phyloP scores from a whole-genome alignment of 2,888 invertebrate genomes.

The Germaria angustata region DNA sequence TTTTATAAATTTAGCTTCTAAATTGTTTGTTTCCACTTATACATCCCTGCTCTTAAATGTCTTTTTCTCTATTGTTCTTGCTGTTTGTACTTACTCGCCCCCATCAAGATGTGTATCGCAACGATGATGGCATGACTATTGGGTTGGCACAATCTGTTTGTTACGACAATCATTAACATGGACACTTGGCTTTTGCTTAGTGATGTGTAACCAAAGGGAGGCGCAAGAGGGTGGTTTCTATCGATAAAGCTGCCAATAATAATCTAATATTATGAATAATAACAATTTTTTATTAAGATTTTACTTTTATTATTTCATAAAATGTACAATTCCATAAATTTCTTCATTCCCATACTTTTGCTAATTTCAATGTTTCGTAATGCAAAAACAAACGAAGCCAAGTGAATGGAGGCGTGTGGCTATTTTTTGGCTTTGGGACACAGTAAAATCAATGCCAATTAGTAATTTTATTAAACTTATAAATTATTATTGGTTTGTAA shows the following conservation, averaged over 20 bases:
- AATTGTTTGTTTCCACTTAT: no score
- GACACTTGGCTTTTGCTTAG: conserved; percentile 33
- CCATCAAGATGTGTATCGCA: conserved; percentile 33
- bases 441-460: conserved; percentile 44
- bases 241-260: not conserved
- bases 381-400: not conserved
- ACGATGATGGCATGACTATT: not conserved
- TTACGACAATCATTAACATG: conserved; percentile 34
- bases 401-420: not conserved
- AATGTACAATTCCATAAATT: conserved; percentile 55
- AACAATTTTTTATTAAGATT: conserved; percentile 9
- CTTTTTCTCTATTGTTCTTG: not conserved
- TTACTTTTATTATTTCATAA: conserved; percentile 51
- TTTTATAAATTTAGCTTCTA: no score
- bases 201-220: not conserved
- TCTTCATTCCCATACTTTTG: conserved; percentile 7
- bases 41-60: not conserved
- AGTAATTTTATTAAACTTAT: conserved; percentile 20
- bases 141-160: conserved; percentile 22
- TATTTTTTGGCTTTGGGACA: not conserved
- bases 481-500: conserved; percentile 1
- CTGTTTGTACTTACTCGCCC: not conserved
- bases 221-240: not conserved
- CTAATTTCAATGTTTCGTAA: not conserved
- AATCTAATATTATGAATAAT: conserved; percentile 15